Evolutionary conservation across 2,888 invertebrate genomes (phyloP).

Genomic region (Coelinius sp.): DNA sequence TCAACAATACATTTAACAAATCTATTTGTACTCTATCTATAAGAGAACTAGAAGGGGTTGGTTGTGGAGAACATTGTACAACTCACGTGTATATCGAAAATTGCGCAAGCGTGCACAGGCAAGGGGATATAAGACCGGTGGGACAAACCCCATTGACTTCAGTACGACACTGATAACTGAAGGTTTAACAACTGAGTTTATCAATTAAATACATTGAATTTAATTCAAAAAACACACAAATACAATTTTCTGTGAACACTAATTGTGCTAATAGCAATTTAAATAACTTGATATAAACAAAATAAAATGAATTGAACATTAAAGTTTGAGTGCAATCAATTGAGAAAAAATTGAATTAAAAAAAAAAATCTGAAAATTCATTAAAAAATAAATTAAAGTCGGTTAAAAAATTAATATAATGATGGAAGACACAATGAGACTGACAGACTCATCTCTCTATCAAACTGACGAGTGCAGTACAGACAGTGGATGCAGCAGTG

Average conservation of each 20-base stretch:
- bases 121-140: slow-evolving; percentile 10
- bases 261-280: not conserved
- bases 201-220: not conserved
- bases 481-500: slow-evolving; percentile 71
- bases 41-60: not conserved
- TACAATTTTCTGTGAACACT: not conserved
- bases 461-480: slow-evolving; percentile 63
- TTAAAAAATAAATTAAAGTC: not conserved
- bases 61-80: not conserved
- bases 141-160: not conserved
- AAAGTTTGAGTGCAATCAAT: not conserved
- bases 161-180: slow-evolving; percentile 5
- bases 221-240: not conserved
- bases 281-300: not conserved
- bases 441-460: slow-evolving; percentile 50
- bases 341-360: not conserved
- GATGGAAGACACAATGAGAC: slow-evolving; percentile 60
- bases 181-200: not conserved
- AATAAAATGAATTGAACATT: not conserved
- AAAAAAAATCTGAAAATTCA: not conserved
- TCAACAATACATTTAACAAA: not conserved
- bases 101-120: slow-evolving; percentile 1
- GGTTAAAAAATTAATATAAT: not conserved
- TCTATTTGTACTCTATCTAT: not conserved
- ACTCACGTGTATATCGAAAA: slow-evolving; percentile 7